Evolutionary conservation across 2,888 invertebrate species (phyloP).

Genomic region (Netelia fuscicornis): DNA sequence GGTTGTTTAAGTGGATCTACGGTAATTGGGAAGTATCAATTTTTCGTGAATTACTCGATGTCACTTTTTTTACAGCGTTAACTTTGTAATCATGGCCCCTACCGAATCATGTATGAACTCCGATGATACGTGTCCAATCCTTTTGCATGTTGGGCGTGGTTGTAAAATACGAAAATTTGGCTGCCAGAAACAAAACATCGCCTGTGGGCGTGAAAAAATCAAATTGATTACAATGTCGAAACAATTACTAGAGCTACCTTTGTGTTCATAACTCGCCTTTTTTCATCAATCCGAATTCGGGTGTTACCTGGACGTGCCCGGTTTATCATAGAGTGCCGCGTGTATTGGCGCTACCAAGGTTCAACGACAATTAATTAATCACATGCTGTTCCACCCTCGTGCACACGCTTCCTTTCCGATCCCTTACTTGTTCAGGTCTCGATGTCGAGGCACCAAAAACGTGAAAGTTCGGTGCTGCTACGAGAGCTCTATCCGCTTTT

Average conservation of each 20-base stretch:
- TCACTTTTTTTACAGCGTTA: conserved; percentile 35
- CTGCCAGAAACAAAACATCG: neutral
- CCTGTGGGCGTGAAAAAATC: neutral
- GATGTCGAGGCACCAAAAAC: conserved; percentile 45
- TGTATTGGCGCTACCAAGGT: conserved; percentile 3
- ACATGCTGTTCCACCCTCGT: conserved; percentile 15
- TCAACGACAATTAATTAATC: conserved; percentile 53
- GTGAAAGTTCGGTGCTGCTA: conserved; percentile 29
- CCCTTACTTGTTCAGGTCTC: conserved; percentile 1
- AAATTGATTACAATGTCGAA: neutral
- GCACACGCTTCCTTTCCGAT: conserved; percentile 33
- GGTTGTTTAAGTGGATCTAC: conserved; percentile 73
- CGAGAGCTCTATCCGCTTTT: neutral
- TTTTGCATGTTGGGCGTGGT: neutral
- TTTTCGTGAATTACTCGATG: conserved; percentile 44
- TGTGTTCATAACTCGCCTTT: neutral
- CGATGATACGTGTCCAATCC: neutral
- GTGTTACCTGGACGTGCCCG: no score
- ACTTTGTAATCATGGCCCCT: conserved; percentile 7
- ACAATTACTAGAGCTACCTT: no score
- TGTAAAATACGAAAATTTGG: neutral
- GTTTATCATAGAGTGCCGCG: no score
- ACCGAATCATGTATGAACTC: neutral
- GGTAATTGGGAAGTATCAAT: conserved; percentile 71
- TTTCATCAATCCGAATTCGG: neutral